Conservation (phyloP, 2,113 vertebrate species). For the Esox niger region DNA sequence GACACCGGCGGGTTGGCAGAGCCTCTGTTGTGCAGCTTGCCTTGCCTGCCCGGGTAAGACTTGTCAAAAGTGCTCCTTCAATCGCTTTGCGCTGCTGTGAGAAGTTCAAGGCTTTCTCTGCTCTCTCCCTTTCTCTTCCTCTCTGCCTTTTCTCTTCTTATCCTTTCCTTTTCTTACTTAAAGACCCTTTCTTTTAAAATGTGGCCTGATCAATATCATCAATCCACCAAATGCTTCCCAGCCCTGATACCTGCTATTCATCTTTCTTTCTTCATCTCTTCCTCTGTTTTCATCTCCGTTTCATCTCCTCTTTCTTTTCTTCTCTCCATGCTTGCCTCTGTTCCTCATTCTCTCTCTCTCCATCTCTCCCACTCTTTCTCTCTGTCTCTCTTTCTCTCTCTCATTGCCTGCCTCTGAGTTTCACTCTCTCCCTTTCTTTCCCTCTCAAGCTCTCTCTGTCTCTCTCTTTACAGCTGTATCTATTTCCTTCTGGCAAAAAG, state of each 20-base stretch:
- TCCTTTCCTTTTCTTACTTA: conserved; percentile 87
- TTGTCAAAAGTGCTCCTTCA: not conserved
- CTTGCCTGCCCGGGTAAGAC: not conserved
- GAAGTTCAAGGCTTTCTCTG: not conserved
- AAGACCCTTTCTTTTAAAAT: conserved; percentile 86
- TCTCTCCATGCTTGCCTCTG: conserved; percentile 99
- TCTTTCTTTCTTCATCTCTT: conserved; percentile 72
- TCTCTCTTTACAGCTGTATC: conserved; percentile 94
- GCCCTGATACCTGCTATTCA: conserved; percentile 61
- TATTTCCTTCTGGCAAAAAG: conserved; percentile 99
- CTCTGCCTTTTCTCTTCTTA: conserved; percentile 53
- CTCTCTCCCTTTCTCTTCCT: conserved; percentile 61
- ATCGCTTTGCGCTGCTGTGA: not conserved
- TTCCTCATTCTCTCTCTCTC: conserved; percentile 80
- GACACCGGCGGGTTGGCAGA: not conserved
- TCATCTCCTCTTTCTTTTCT: conserved; percentile 65
- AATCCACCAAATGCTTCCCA: conserved; percentile 70
- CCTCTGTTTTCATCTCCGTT: conserved; percentile 45
- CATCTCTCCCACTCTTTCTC: conserved; percentile 33
- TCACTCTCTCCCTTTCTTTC: conserved; percentile 26
- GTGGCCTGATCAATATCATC: conserved; percentile 99
- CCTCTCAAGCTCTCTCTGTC: conserved; percentile 64
- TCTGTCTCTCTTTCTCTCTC: conserved; percentile 70
- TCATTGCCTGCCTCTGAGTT: conserved; percentile 60
- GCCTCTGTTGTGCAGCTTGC: not conserved